Conservation (phyloP, 2,113 vertebrate species). For the Mungos mungo region DNA sequence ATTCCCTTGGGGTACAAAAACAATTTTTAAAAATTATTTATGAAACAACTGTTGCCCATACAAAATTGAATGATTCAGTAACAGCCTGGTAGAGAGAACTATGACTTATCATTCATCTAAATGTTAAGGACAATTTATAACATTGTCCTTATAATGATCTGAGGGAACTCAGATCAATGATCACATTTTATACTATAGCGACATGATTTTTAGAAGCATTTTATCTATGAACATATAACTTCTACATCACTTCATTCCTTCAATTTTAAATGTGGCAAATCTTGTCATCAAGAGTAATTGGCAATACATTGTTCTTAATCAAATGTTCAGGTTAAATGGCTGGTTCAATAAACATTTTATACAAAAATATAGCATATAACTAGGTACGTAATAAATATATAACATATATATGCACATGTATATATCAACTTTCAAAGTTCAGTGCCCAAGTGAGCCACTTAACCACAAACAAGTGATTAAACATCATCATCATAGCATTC, state of each 20-base stretch:
- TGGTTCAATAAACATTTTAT: neutral
- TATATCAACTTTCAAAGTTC: neutral
- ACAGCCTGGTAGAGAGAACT: slow-evolving; percentile 14
- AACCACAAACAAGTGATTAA: neutral
- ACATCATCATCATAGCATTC: neutral
- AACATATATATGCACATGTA: neutral
- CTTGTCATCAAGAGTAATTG: neutral
- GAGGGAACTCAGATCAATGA: neutral
- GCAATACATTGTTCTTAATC: neutral
- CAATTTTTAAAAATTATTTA: slow-evolving; percentile 31
- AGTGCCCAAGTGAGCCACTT: neutral
- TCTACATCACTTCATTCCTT: neutral
- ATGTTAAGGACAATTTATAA: neutral
- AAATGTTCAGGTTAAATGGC: slow-evolving; percentile 20
- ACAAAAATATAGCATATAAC: neutral
- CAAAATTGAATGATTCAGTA: slow-evolving; percentile 34
- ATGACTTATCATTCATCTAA: neutral
- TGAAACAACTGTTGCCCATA: neutral
- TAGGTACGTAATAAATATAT: neutral
- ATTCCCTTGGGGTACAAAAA: neutral
- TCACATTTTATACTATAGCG: neutral
- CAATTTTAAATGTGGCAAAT: neutral
- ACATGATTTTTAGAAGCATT: neutral
- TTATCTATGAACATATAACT: neutral
- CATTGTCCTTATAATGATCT: neutral